Evolutionary conservation across 1,140 invertebrate species (phyloP), one percentile per base, ranked within the genome.

Genomic region (Amyelois transitella): DNA sequence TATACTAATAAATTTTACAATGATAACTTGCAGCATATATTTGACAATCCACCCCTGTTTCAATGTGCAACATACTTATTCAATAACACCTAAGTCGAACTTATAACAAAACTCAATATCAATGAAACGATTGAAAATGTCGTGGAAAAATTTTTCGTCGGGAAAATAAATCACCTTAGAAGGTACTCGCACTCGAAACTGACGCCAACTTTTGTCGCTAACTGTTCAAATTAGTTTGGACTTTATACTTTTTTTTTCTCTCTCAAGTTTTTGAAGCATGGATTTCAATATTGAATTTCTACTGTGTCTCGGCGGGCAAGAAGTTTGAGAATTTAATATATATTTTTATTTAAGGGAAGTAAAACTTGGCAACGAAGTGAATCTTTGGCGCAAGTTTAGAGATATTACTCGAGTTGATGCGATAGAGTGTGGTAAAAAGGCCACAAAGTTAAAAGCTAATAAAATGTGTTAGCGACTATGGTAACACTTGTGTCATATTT

Each of bases 281-380:
- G 77, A 81, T 83, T 83, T 75, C 78, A 76, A 79, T 81, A 84
- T 81, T 76, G 69, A 80, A 81, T 77, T 81, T 81, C 73, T 74
- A 75, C 72, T 73, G 64, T 75, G 67, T 75, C 69, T 69, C 66
- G 54, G 53, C 24, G 43, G 28, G 48, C 38, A 28, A 21, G 50
- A 63, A 62, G 55, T 66, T 67, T 53, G 55, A 20, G 38, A 28
- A 28, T 48, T 48, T 48, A 48, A 20, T 20, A 10, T 43, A 8
- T 43, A 55, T 43, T 63, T 59, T 53, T 62, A 55, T 50, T 53
- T 12, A 18, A 44, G 4, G 43, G 12, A 44, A 18, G 14, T 18
- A 6, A 44, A 44, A 32, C 25, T 32, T 32, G 25, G 25, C 2
- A 32, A 1, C 0, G 2, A n/a, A 8, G 1, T 14, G 1, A 38